phyloP scores from a whole-genome alignment of 2,888 invertebrate species.

The Azorinus chamasolen region DNA sequence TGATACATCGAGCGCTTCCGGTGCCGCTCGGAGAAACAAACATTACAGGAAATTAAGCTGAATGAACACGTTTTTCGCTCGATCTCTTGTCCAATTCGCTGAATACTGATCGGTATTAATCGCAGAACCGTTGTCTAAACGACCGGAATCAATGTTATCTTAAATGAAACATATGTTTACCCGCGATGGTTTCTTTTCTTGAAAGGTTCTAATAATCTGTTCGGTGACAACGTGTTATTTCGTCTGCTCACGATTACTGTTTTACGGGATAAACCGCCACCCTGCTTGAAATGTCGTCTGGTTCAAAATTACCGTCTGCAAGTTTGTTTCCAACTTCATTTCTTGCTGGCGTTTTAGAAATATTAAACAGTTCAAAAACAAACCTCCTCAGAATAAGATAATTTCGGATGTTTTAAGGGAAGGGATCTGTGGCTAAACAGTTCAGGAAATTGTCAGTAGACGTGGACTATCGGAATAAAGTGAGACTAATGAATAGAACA shows the following conservation, averaged over 20 bases:
- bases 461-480: no score
- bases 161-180: slow-evolving; percentile 60
- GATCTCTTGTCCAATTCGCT: slow-evolving; percentile 43
- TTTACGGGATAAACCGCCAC: slow-evolving; percentile 22
- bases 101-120: slow-evolving; percentile 48
- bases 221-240: slow-evolving; percentile 43
- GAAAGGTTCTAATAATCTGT: slow-evolving; percentile 34
- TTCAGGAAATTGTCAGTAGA: no score
- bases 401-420: no score
- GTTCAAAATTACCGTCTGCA: neutral
- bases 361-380: no score
- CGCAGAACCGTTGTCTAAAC: slow-evolving; percentile 43
- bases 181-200: slow-evolving; percentile 21
- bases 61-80: slow-evolving; percentile 34
- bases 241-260: slow-evolving; percentile 26
- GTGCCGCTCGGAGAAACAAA: slow-evolving; percentile 25
- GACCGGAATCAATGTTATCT: slow-evolving; percentile 61
- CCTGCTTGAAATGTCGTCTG: neutral
- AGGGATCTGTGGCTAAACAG: no score
- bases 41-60: slow-evolving; percentile 54
- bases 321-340: no score
- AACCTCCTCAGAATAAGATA: no score
- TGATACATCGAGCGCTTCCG: slow-evolving; percentile 30
- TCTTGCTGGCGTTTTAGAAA: no score
- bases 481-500: no score